These are phyloP conservation scores for Tenthredo mesomela DNA, from an alignment of 2,888 invertebrate genomes.

Conservation along the genomic window DNA sequence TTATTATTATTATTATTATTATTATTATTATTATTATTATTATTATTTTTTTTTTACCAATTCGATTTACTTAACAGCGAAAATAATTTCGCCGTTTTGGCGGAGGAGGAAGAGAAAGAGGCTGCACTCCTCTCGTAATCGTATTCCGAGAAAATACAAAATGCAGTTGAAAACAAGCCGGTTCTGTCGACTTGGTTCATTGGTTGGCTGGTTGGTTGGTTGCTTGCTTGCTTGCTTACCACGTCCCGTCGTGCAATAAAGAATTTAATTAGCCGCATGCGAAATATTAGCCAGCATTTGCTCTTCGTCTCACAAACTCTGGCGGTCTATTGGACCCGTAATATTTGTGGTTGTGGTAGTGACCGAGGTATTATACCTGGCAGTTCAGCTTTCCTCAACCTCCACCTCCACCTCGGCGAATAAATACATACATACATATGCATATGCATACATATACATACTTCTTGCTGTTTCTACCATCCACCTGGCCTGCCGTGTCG, in stretches of 20 bases:
- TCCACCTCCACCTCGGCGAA: neutral
- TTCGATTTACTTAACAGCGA: neutral
- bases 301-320: conserved; percentile 20
- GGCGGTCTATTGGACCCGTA: conserved; percentile 22
- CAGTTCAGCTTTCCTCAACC: conserved; percentile 25
- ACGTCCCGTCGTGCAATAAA: conserved; percentile 18
- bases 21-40: no score
- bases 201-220: neutral
- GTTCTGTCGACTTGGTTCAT: neutral
- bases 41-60: neutral
- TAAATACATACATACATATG: neutral
- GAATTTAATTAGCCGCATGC: conserved; percentile 41
- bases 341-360: conserved; percentile 26
- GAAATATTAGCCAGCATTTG: conserved; percentile 30
- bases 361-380: conserved; percentile 19
- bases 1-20: neutral
- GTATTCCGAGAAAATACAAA: neutral
- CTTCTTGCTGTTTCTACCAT: conserved; percentile 43
- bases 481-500: conserved; percentile 40
- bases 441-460: neutral
- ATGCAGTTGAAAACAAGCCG: conserved; percentile 8
- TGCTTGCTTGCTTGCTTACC: neutral
- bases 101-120: neutral
- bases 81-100: neutral
- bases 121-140: neutral